These are phyloP conservation scores for Cheilosia vernalis DNA, from an alignment of 2,888 invertebrate species.

Conservation along the genomic window DNA sequence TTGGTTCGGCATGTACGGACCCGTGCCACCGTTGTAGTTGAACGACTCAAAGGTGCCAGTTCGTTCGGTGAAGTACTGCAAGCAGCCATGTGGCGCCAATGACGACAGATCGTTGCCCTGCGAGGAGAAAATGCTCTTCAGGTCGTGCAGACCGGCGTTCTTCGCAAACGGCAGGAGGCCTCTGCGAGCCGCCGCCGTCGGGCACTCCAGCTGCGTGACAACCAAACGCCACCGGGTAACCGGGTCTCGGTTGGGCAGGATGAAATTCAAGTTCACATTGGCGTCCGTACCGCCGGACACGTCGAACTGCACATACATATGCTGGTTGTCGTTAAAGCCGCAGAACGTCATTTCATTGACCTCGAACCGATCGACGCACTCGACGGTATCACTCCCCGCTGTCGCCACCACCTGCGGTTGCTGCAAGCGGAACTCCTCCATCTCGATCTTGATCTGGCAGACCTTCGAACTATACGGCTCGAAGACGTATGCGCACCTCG, in stretches of 20 bases:
- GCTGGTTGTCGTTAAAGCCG: conserved; percentile 87
- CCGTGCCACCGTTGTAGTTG: conserved; percentile 85
- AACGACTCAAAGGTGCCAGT: conserved; percentile 85
- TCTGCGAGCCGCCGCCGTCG: conserved; percentile 69
- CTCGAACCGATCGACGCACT: conserved; percentile 79
- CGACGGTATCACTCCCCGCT: conserved; percentile 66
- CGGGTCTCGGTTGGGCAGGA: conserved; percentile 82
- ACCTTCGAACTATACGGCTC: conserved; percentile 80
- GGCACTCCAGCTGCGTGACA: conserved; percentile 86
- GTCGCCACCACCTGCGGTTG: conserved; percentile 74
- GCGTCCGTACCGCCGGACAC: conserved; percentile 78
- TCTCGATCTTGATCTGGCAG: conserved; percentile 81
- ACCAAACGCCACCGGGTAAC: conserved; percentile 85
- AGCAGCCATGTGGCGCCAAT: conserved; percentile 87
- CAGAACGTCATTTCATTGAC: conserved; percentile 83
- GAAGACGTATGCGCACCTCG: conserved; percentile 79
- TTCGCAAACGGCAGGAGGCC: conserved; percentile 76
- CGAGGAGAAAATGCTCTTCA: conserved; percentile 79
- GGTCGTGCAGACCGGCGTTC: conserved; percentile 78
- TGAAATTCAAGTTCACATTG: conserved; percentile 83
- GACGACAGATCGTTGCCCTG: conserved; percentile 79
- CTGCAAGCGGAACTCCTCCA: conserved; percentile 79
- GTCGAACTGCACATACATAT: conserved; percentile 82
- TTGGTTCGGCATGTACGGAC: conserved; percentile 85
- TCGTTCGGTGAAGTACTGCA: conserved; percentile 87